A percentile compares a stretch with the other conserved stretches of the same genome.
Conservation (phyloP, 2,113 vertebrate species). For the Hypocryptadius cinnamomeus region DNA sequence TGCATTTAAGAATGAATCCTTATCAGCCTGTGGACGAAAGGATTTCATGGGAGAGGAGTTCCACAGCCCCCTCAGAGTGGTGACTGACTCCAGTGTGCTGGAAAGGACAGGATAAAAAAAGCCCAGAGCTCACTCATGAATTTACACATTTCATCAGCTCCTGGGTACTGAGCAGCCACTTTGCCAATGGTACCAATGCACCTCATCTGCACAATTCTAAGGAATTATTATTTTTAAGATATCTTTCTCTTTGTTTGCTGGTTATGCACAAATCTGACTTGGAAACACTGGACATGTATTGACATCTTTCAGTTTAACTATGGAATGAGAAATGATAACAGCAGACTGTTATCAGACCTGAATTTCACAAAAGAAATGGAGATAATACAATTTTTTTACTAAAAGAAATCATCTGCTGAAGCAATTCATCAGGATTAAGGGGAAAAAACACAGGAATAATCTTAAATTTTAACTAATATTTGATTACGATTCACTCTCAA, state of each 20-base stretch:
- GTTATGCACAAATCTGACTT: neutral
- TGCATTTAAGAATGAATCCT: slow-evolving; percentile 47
- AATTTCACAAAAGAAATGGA: neutral
- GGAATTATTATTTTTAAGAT: neutral
- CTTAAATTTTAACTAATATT: slow-evolving; percentile 19
- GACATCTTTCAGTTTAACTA: neutral
- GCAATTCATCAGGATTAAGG: slow-evolving; percentile 22
- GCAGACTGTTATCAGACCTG: neutral
- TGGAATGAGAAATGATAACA: neutral
- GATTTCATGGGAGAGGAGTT: neutral
- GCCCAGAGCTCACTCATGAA: neutral
- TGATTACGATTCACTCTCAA: neutral
- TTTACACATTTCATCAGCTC: neutral
- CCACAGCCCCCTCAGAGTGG: neutral
- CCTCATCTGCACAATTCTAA: neutral
- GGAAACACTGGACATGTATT: neutral
- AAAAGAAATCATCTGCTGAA: slow-evolving; percentile 1
- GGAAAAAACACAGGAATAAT: slow-evolving; percentile 10
- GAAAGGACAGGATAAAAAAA: neutral
- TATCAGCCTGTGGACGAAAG: neutral
- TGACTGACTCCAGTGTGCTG: neutral
- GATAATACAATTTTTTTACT: neutral
- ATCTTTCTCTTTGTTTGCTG: neutral
- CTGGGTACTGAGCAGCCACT: neutral
- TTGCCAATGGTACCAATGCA: neutral